Conservation (phyloP, 2,888 invertebrate species). For the Polietes domitor region DNA sequence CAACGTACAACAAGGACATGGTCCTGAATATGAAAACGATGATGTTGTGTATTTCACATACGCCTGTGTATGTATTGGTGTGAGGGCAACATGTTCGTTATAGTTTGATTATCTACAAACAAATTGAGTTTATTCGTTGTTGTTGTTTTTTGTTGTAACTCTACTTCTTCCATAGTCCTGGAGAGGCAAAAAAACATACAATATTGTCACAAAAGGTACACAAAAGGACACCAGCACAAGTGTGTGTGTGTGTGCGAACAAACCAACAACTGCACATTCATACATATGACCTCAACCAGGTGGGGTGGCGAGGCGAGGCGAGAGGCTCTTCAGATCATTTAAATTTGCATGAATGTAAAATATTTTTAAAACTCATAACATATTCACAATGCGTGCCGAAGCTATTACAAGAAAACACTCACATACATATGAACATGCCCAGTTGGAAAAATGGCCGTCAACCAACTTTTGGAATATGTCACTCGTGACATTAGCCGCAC, state of each 20-base stretch:
- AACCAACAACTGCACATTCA: background rate
- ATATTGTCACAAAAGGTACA: background rate
- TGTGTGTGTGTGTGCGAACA: background rate
- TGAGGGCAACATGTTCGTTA: background rate
- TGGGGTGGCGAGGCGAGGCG: background rate
- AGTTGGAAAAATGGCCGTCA: too few species aligned
- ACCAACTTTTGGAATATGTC: too few species aligned
- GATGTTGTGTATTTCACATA: constrained; percentile 1
- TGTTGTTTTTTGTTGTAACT: background rate
- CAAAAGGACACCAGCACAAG: background rate
- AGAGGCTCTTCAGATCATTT: constrained; percentile 25
- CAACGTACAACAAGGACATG: constrained; percentile 11
- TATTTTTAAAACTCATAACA: constrained; percentile 59
- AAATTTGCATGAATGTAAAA: constrained; percentile 53
- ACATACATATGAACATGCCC: background rate
- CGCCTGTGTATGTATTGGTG: background rate
- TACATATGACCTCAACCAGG: background rate
- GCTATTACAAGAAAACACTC: constrained; percentile 48
- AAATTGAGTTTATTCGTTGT: constrained; percentile 36
- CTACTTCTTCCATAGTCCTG: background rate
- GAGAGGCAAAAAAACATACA: constrained; percentile 5
- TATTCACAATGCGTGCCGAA: constrained; percentile 59
- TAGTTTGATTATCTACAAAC: constrained; percentile 44
- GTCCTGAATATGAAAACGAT: constrained; percentile 22
- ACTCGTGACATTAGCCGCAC: too few species aligned